These are phyloP conservation scores for Narcine bancroftii DNA, from an alignment of 2,113 vertebrate species.

Conservation along the genomic window DNA sequence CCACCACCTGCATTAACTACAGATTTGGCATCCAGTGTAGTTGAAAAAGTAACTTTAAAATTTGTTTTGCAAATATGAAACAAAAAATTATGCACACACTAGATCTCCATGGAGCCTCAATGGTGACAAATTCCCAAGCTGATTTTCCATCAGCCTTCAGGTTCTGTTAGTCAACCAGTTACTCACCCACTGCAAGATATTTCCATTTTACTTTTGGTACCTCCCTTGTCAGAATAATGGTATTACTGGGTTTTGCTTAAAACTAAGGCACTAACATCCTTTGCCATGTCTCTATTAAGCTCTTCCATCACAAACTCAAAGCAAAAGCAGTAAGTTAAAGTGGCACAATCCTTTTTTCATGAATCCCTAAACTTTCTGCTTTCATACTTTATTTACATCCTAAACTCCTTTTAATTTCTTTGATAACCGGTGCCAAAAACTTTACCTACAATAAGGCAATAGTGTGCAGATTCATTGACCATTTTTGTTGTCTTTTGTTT, in stretches of 20 bases:
- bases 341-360: neutral
- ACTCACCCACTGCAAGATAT: neutral
- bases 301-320: neutral
- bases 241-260: neutral
- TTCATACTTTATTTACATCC: neutral
- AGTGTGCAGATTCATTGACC: neutral
- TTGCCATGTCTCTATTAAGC: neutral
- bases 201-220: neutral
- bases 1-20: neutral
- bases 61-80: neutral
- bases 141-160: too few species aligned
- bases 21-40: neutral
- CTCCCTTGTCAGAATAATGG: neutral
- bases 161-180: neutral
- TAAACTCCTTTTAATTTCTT: neutral
- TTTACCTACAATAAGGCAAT: neutral
- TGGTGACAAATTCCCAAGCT: neutral
- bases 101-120: neutral
- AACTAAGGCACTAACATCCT: neutral
- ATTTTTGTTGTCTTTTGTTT: neutral
- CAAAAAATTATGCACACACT: neutral
- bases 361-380: neutral
- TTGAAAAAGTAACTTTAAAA: too few species aligned
- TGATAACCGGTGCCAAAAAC: neutral
- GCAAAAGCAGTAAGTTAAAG: neutral